Percentiles rank a stretch among this genome's conserved stretches.
Conservation (phyloP, 1,140 invertebrate species). For the Sitobion miscanthi region DNA sequence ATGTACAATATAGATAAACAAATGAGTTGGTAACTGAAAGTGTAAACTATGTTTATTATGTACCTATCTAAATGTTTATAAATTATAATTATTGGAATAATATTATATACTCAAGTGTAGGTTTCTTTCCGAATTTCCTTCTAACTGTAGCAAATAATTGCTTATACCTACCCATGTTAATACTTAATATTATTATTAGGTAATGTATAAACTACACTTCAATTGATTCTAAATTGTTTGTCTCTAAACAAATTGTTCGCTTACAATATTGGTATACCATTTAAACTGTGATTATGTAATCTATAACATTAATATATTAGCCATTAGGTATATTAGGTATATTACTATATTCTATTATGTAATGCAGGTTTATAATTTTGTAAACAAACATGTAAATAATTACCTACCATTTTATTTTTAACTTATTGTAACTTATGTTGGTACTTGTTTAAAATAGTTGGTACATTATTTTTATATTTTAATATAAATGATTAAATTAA, state of each 20-base stretch:
- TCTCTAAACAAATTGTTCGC: not conserved
- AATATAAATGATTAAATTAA: not conserved
- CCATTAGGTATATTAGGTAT: too few relatives aligned
- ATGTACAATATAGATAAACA: not conserved
- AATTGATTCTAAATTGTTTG: not conserved
- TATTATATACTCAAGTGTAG: not conserved
- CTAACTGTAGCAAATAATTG: not conserved
- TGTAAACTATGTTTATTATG: not conserved
- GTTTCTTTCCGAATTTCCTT: not conserved
- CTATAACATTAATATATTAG: not conserved
- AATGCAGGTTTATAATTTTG: not conserved
- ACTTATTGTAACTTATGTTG: too few relatives aligned
- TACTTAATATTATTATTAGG: not conserved
- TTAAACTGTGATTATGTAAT: not conserved
- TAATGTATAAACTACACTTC: not conserved
- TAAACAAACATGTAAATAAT: not conserved
- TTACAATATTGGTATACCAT: not conserved
- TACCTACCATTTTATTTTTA: not conserved
- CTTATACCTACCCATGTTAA: not conserved
- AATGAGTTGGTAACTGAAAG: not conserved
- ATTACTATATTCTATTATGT: not conserved
- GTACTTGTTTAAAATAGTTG: too few relatives aligned
- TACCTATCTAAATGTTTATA: not conserved
- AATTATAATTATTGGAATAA: not conserved
- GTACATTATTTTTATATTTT: not conserved